Evolutionary conservation across 2,888 invertebrate species (phyloP).

Genomic region (Seira ritae): DNA sequence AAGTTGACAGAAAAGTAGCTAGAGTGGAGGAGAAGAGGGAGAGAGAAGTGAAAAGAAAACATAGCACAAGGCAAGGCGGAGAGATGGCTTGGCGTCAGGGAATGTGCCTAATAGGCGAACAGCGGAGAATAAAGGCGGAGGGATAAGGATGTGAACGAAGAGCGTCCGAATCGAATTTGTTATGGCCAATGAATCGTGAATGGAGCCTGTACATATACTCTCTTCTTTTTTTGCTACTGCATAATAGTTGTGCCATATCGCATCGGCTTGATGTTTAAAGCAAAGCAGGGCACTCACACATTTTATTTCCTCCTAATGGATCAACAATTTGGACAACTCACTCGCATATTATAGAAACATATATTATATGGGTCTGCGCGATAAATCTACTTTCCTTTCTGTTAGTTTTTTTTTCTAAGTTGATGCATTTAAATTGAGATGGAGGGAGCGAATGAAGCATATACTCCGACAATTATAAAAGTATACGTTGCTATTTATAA

Average conservation of each 20-base stretch:
- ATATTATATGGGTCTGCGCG: too few relatives aligned
- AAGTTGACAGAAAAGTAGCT: not conserved
- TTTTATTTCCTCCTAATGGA: constrained; percentile 69
- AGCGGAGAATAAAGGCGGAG: constrained; percentile 71
- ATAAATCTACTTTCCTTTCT: too few relatives aligned
- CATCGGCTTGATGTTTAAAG: too few relatives aligned
- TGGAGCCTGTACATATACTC: too few relatives aligned
- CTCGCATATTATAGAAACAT: too few relatives aligned
- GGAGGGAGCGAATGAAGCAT: too few relatives aligned
- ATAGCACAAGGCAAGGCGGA: constrained; percentile 33
- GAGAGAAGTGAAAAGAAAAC: too few relatives aligned
- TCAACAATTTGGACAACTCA: constrained; percentile 68
- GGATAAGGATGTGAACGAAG: constrained; percentile 67
- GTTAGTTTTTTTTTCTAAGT: too few relatives aligned
- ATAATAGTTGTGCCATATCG: too few relatives aligned
- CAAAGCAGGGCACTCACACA: constrained; percentile 65
- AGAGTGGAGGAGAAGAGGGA: constrained; percentile 7
- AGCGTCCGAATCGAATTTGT: constrained; percentile 72
- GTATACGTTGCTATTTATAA: constrained; percentile 29
- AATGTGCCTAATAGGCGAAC: constrained; percentile 67
- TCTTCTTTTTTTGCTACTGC: too few relatives aligned
- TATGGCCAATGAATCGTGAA: constrained; percentile 73
- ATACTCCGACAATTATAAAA: too few relatives aligned
- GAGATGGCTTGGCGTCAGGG: constrained; percentile 44
- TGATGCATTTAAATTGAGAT: too few relatives aligned